Conservation (phyloP, 1,140 invertebrate species). For the Mercenaria mercenaria region DNA sequence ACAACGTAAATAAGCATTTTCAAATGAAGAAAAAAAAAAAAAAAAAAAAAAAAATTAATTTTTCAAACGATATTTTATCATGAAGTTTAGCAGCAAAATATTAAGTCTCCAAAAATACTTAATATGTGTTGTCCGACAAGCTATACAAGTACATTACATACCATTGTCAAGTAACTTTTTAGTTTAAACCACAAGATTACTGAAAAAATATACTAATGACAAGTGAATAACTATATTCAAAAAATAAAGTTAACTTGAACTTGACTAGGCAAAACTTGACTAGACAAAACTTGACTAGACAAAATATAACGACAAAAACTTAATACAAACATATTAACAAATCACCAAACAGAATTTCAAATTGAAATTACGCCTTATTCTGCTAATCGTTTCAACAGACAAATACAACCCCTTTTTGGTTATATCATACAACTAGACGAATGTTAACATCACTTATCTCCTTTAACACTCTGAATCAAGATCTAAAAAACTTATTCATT, state of each 20-base stretch:
- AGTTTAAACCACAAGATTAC: not conserved
- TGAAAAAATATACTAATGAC: not conserved
- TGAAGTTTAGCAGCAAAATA: constrained; percentile 22
- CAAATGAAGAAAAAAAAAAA: no score
- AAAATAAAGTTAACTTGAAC: not conserved
- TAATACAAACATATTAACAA: not conserved
- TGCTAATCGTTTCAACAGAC: not conserved
- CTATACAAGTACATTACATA: constrained; percentile 21
- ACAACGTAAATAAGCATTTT: constrained; percentile 11
- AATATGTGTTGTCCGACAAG: constrained; percentile 18
- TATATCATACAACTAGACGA: constrained; percentile 8
- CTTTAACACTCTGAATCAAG: not conserved
- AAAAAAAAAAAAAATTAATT: constrained; percentile 18
- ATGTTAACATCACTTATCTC: not conserved
- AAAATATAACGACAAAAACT: constrained; percentile 10
- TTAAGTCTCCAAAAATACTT: constrained; percentile 17
- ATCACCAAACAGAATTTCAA: constrained; percentile 2
- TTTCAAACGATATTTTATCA: not conserved
- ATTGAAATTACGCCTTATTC: constrained; percentile 6
- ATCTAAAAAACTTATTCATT: constrained; percentile 45
- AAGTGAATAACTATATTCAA: no score
- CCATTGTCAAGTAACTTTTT: not conserved
- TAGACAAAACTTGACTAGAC: no score
- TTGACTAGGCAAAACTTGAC: no score
- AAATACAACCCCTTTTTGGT: constrained; percentile 2